These are phyloP conservation scores for Zaprionus vittiger DNA, from an alignment of 1,140 invertebrate genomes.

Conservation along the genomic window DNA sequence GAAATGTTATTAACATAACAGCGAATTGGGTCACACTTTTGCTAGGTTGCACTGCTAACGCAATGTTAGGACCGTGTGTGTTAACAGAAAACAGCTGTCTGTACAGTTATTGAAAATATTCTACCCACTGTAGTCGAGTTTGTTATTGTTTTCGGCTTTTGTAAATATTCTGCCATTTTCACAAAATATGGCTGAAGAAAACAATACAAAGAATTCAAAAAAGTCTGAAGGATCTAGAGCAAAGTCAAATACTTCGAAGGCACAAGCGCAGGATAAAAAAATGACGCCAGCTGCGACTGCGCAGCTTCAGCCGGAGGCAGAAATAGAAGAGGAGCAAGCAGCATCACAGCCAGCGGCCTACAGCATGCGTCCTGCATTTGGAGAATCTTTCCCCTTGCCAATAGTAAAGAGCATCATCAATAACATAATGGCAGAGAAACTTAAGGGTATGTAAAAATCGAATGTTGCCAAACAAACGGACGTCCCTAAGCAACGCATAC, in stretches of 20 bases:
- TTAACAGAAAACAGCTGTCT: not conserved
- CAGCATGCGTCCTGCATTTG: constrained; percentile 72
- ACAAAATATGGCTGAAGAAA: constrained; percentile 29
- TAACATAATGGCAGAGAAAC: constrained; percentile 59
- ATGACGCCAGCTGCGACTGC: constrained; percentile 21
- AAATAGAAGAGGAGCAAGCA: constrained; percentile 28
- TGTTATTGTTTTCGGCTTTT: not conserved
- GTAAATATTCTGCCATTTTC: not conserved
- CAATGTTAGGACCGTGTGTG: not conserved
- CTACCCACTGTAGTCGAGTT: not conserved
- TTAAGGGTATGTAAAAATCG: constrained; percentile 58
- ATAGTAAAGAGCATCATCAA: constrained; percentile 62
- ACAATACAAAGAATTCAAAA: not conserved
- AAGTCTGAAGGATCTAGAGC: not conserved
- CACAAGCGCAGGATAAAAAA: constrained; percentile 15
- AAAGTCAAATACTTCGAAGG: not conserved
- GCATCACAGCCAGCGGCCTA: constrained; percentile 55
- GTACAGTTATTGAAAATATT: not conserved
- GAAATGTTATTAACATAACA: constrained; percentile 5
- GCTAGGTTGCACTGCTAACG: not conserved
- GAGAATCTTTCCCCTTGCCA: constrained; percentile 69
- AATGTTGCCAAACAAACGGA: constrained; percentile 1
- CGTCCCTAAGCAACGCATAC: constrained; percentile 54
- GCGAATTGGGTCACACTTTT: not conserved
- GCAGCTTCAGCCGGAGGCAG: constrained; percentile 13